Conservation (phyloP, 2,888 invertebrate species). For the Ochropleura leucogaster region DNA sequence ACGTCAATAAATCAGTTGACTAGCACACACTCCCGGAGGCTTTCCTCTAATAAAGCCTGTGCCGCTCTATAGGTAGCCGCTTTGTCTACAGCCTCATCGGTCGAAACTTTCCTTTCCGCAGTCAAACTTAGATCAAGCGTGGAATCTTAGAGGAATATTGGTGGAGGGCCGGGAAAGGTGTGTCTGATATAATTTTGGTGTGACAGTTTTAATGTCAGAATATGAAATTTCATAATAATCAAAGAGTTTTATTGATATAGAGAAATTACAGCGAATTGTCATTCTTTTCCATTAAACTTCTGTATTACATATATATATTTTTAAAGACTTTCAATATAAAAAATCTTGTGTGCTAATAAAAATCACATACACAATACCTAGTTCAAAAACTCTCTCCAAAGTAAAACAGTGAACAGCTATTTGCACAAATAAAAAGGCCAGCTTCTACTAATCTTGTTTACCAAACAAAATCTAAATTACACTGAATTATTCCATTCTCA, state of each 20-base stretch:
- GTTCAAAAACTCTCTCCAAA: background rate
- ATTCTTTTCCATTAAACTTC: too few species aligned
- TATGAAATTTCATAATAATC: background rate
- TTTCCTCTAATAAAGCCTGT: constrained; percentile 80
- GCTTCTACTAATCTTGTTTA: constrained; percentile 53
- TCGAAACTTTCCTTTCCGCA: constrained; percentile 88
- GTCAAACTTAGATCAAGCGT: constrained; percentile 87
- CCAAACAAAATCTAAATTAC: constrained; percentile 75
- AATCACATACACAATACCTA: background rate
- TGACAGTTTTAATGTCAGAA: constrained; percentile 59
- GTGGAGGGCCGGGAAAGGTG: constrained; percentile 59
- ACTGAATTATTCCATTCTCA: constrained; percentile 81
- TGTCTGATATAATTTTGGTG: constrained; percentile 71
- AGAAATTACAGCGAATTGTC: too few species aligned
- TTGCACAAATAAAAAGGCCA: constrained; percentile 16
- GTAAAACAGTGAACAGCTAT: background rate
- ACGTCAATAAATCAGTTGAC: constrained; percentile 78
- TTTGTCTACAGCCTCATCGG: constrained; percentile 86
- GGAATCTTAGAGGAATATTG: constrained; percentile 73
- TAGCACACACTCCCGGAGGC: constrained; percentile 74
- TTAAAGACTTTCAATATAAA: too few species aligned
- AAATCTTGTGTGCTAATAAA: background rate
- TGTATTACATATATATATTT: too few species aligned
- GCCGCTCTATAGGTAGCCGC: constrained; percentile 79
- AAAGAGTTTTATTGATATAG: background rate